phyloP scores from a whole-genome alignment of 2,797 vertebrate species.

The Margarornis squamiger region DNA sequence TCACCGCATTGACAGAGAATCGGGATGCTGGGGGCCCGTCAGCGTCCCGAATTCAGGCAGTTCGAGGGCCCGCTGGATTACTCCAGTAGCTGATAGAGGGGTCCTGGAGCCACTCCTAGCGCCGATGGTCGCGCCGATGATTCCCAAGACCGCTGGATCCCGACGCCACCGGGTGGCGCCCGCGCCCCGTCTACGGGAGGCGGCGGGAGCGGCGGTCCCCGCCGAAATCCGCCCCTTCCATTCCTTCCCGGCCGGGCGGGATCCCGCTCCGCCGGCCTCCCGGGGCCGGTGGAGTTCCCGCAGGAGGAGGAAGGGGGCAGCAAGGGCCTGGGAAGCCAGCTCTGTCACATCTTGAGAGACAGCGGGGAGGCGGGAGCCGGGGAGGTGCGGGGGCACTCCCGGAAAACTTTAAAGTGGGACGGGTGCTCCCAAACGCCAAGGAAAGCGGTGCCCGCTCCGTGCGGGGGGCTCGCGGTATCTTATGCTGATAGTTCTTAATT shows the following conservation, averaged over 20 bases:
- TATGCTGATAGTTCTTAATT: background rate
- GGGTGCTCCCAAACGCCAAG: background rate
- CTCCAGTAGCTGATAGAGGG: fast-evolving
- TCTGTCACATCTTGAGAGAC: fast-evolving
- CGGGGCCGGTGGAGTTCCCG: background rate
- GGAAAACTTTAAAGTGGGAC: fast-evolving
- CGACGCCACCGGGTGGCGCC: background rate
- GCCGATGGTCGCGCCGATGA: background rate
- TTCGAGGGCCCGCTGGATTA: background rate
- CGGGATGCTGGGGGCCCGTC: fast-evolving
- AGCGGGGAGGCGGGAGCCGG: background rate
- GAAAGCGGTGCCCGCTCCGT: fast-evolving
- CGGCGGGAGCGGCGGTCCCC: background rate
- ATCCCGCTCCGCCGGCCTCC: fast-evolving
- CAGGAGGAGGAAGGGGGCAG: background rate
- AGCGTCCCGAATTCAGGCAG: no score
- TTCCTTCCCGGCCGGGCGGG: fast-evolving
- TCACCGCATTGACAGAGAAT: fast-evolving
- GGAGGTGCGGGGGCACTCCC: fast-evolving
- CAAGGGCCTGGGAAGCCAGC: background rate
- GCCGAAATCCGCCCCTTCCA: no score
- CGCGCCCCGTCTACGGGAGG: background rate
- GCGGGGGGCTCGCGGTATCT: background rate
- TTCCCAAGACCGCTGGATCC: background rate
- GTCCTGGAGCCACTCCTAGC: no score